Base-by-base conservation (phyloP, 2,888 invertebrate species). In the Listrodromus nycthemerus region DNA sequence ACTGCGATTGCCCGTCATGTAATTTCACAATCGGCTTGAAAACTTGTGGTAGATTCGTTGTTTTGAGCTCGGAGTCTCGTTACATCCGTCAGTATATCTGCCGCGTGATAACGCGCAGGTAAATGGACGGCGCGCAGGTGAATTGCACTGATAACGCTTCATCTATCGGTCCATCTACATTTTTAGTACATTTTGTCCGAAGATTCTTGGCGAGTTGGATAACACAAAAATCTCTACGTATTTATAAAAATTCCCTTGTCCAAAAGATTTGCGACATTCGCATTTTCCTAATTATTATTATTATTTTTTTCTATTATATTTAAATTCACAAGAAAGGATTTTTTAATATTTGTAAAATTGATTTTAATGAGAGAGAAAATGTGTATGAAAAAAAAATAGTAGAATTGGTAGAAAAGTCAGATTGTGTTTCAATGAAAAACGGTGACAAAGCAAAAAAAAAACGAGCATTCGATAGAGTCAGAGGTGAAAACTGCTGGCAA, bases 11-110 rank as follows among this genome's bases (percentile, higher is more conserved):
- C 63, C 13, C 21, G 16, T 16, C 13, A 19, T 21, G 21, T 21
- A 65, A 63, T 75, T 52, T 52, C 30, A 45, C 45, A 76, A 76
- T 52, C 8, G 66, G 41, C 41, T 5, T 61, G 16, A 65, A 52
- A 69, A 16, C 61, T 61, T 41, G n/a, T 61, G 37, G 37, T 41
- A 24, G 37, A 52, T 58, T 55, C 4, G 24, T 33, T n/a, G 33
- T 19, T 69, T 52, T 21, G 33, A 19, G 37, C 55, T 24, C 16
- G 7, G 24, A 24, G 52, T 21, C 55, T 71, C 55, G 21, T 24
- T 7, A 13, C 21, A 16, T 37, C 55, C 52, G 16, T 8, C 1
- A 41, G 24, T 13, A n/a, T 30, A 3, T 24, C 21, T 7, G 37
- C 37, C 33, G 8, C 71, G 70, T 30, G 52, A 70, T 52, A 33